These are phyloP conservation scores for Popillia japonica DNA, from an alignment of 1,140 invertebrate genomes.

Conservation along the genomic window DNA sequence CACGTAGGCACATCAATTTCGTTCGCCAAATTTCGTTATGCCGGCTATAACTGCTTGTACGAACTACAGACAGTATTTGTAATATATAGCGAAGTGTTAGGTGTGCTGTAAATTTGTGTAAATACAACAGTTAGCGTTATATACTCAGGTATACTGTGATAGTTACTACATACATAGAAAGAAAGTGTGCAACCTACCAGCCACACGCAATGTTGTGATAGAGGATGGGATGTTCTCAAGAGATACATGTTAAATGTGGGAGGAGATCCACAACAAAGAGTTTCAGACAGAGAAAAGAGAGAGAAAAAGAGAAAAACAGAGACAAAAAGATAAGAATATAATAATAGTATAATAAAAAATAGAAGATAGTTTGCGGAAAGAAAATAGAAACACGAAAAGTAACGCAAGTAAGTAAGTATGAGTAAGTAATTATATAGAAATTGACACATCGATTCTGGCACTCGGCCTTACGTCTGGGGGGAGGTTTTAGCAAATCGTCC, in stretches of 20 bases:
- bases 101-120: background rate
- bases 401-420: background rate
- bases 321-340: conserved; percentile 28
- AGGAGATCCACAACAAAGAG: conserved; percentile 26
- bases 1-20: too few relatives aligned
- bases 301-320: background rate
- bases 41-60: background rate
- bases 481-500: conserved; percentile 81
- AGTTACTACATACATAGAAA: conserved; percentile 37
- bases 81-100: background rate
- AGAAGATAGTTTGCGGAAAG: background rate
- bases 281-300: conserved; percentile 31
- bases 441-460: conserved; percentile 50
- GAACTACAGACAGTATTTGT: background rate
- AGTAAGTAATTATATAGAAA: conserved; percentile 27
- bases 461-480: conserved; percentile 72
- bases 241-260: conserved; percentile 29
- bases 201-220: conserved; percentile 58
- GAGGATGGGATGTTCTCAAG: conserved; percentile 40
- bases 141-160: conserved; percentile 20
- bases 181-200: conserved; percentile 60
- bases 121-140: conserved; percentile 20
- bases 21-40: too few relatives aligned
- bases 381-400: background rate
- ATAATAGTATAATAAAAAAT: conserved; percentile 35